Percentiles rank a stretch among this genome's conserved stretches.
phyloP scores from a whole-genome alignment of 2,113 vertebrate species.

The Burhinus bistriatus region DNA sequence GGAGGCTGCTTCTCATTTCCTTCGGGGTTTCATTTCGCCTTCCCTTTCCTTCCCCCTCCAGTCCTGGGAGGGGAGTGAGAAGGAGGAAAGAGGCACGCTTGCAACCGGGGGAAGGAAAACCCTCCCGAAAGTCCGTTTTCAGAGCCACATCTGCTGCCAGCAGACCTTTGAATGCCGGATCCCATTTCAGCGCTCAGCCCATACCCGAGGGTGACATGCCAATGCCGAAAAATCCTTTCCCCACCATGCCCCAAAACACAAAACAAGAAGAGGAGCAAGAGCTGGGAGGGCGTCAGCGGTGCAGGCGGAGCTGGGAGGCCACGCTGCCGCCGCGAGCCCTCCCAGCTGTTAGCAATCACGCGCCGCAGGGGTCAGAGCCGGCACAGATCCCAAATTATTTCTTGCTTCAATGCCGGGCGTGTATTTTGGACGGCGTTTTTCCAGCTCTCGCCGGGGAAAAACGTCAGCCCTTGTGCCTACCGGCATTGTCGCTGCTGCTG shows the following conservation, averaged over 20 bases:
- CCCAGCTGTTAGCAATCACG: conserved; percentile 30
- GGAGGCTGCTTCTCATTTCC: conserved; percentile 11
- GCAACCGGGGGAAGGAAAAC: not conserved
- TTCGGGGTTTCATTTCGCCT: not conserved
- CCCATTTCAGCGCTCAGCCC: not conserved
- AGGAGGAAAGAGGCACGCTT: not conserved
- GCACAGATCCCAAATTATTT: conserved; percentile 22
- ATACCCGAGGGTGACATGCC: not conserved
- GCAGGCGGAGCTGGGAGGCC: not conserved
- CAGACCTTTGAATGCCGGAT: not conserved
- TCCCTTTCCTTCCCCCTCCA: not conserved
- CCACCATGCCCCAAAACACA: not conserved
- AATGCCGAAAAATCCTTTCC: not conserved
- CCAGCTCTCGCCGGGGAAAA: not conserved
- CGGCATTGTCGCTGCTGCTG: not conserved
- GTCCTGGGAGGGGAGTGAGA: not conserved
- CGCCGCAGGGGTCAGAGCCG: conserved; percentile 33
- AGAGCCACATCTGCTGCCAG: not conserved
- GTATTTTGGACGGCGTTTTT: not conserved
- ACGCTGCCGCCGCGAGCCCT: not conserved
- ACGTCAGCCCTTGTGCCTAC: not conserved
- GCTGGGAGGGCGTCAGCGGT: not conserved
- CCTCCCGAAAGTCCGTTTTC: not conserved
- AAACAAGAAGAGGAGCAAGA: not conserved
- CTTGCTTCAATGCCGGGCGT: not conserved